Evolutionary conservation across 2,888 invertebrate genomes (phyloP), one percentile per base, ranked within the genome.

Genomic region (Cerastis leucographa): DNA sequence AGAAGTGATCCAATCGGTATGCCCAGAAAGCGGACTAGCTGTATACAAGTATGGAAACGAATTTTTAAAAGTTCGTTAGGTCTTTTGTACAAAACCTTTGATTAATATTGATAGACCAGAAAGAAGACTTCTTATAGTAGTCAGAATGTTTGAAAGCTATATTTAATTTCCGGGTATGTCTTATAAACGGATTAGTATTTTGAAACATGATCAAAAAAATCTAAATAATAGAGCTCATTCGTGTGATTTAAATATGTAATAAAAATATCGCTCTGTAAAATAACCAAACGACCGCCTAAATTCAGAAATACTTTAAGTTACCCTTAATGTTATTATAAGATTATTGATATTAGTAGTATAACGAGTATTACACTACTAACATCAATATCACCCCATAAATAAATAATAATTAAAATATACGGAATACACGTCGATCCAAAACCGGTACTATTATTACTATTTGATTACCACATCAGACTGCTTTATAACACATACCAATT

Each of bases 401-500:
- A 67, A 64, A 64, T n/a, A 42, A 25, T 49, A 56, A 56, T 80
- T 42, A 62, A 59, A 80, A 29, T 40, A 40, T n/a, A 46, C n/a
- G 9, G 19, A 5, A 29, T n/a, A 81, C 64, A 46, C 49, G 25
- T 56, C 54, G 22, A 74, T 62, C n/a, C 22, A 42, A 62, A 29
- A 19, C 35, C 64, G 12, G 2, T 35, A 65, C 11, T 35, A 56
- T 65, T 78, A 80, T 74, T 56, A 64, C 75, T 51, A 59, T 78
- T 78, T 56, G 81, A 78, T 75, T 65, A 78, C 65, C 64, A 22
- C 56, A 80, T 49, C 19, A 46, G 40, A 14, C 61, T 54, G 29
- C 44, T 66, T 71, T 64, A 81, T 61, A 78, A 44, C 64, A 70
- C 46, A 46, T 67, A n/a, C 72, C 61, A 80, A 83, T 80, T 76